Evolutionary conservation across 2,797 vertebrate species (phyloP).

Genomic region (Phoeniculus purpureus): DNA sequence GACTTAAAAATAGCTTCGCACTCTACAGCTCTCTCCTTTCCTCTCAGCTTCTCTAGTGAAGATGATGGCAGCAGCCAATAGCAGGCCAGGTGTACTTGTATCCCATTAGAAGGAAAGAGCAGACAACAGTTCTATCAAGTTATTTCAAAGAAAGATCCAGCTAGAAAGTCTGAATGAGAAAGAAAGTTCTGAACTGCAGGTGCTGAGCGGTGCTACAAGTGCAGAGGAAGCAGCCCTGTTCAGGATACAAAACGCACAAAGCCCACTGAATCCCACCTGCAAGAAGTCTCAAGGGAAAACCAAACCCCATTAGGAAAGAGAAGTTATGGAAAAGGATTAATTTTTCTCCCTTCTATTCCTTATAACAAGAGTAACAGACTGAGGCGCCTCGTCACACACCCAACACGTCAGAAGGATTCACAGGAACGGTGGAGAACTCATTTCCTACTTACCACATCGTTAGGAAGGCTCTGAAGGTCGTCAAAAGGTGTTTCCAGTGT

Average conservation of each 20-base stretch:
- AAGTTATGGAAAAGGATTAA: not conserved
- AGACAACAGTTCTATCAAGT: not conserved
- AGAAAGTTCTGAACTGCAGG: not conserved
- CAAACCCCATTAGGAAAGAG: not conserved
- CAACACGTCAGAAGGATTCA: not conserved
- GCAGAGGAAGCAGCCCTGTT: not conserved
- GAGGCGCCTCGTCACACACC: accelerated
- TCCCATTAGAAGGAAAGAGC: conserved; percentile 13
- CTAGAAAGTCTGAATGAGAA: not conserved
- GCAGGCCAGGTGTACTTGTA: conserved; percentile 62
- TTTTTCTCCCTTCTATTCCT: not conserved
- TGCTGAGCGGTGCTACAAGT: not conserved
- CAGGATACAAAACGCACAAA: not conserved
- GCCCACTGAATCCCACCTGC: not conserved
- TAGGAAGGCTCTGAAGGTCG: conserved; percentile 95
- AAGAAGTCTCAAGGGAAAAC: not conserved
- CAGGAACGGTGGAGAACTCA: not conserved
- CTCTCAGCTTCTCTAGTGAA: conserved; percentile 83
- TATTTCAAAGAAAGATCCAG: not conserved
- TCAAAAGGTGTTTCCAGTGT: conserved; percentile 95
- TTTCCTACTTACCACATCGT: conserved; percentile 88
- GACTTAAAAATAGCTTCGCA: conserved; percentile 24
- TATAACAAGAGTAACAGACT: not conserved
- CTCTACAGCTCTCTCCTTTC: conserved; percentile 73
- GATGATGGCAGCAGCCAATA: conserved; percentile 82